Conservation (phyloP, 2,888 invertebrate genomes). For the Noctua janthe region DNA sequence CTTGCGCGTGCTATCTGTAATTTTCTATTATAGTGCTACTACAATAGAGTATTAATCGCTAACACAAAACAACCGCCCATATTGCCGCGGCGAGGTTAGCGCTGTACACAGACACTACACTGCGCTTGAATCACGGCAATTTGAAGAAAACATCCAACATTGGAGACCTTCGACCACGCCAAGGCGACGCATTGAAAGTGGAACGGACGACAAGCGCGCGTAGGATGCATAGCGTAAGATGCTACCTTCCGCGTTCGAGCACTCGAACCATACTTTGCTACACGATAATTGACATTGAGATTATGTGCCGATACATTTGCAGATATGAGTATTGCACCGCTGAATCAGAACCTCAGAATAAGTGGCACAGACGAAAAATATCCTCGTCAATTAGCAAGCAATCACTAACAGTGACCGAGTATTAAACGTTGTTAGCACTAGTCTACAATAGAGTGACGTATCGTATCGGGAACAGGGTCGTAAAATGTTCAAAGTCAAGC, state of each 20-base stretch:
- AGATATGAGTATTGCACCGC: slow-evolving; percentile 15
- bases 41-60: slow-evolving; percentile 60
- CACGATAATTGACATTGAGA: slow-evolving; percentile 51
- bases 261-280: background rate
- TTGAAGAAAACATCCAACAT: slow-evolving; percentile 63
- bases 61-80: slow-evolving; percentile 57
- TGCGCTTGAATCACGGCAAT: slow-evolving; percentile 61
- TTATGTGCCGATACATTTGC: slow-evolving; percentile 15
- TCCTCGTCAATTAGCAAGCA: slow-evolving; percentile 25
- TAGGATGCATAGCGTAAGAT: slow-evolving; percentile 53
- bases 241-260: slow-evolving; percentile 66
- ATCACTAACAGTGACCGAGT: slow-evolving; percentile 21
- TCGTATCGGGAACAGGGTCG: slow-evolving; percentile 11
- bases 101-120: slow-evolving; percentile 54
- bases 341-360: slow-evolving; percentile 1
- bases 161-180: slow-evolving; percentile 66
- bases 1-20: slow-evolving; percentile 34
- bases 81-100: slow-evolving; percentile 54
- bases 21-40: slow-evolving; percentile 58
- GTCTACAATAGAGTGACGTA: background rate
- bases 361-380: slow-evolving; percentile 14
- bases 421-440: slow-evolving; percentile 14
- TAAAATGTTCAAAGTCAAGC: slow-evolving; percentile 59
- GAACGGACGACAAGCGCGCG: slow-evolving; percentile 57
- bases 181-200: slow-evolving; percentile 69